Percentiles rank a stretch among this genome's conserved stretches.
phyloP scores from a whole-genome alignment of 2,113 vertebrate species.

The Bubo scandiacus region DNA sequence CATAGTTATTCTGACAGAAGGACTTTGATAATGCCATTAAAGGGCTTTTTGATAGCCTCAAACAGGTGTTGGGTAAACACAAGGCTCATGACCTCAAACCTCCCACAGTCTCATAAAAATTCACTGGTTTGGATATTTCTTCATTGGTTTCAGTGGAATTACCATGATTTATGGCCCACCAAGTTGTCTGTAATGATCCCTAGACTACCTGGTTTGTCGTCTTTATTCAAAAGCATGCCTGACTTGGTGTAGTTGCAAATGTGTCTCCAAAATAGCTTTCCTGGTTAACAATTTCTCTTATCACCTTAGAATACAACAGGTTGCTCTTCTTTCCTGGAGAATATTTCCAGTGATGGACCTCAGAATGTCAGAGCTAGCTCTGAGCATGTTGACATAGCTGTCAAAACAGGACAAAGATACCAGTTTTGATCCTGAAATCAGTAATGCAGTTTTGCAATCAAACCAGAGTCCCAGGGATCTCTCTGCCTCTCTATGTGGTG shows the following conservation, averaged over 20 bases:
- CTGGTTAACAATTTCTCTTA: not conserved
- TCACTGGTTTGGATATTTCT: not conserved
- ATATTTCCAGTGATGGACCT: not conserved
- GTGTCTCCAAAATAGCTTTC: not conserved
- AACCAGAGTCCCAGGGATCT: not conserved
- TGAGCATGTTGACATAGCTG: not conserved
- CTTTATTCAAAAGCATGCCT: not conserved
- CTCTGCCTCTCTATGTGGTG: not conserved
- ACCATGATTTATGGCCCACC: not conserved
- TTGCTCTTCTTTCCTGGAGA: not conserved
- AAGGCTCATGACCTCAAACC: not conserved
- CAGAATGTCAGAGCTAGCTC: not conserved
- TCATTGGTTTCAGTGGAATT: not conserved
- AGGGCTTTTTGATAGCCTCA: not conserved
- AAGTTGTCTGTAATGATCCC: not conserved
- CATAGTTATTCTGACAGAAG: not conserved
- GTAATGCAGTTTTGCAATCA: not conserved
- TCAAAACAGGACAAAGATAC: not conserved
- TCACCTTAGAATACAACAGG: accelerated
- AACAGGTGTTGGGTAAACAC: not conserved
- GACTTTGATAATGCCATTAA: not conserved
- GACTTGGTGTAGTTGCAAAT: not conserved
- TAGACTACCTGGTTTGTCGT: not conserved
- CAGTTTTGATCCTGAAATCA: not conserved
- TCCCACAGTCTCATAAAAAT: not conserved